Evolutionary conservation across 2,888 invertebrate species (phyloP), one percentile per base, ranked within the genome.

Genomic region (Leptopilina myrica): DNA sequence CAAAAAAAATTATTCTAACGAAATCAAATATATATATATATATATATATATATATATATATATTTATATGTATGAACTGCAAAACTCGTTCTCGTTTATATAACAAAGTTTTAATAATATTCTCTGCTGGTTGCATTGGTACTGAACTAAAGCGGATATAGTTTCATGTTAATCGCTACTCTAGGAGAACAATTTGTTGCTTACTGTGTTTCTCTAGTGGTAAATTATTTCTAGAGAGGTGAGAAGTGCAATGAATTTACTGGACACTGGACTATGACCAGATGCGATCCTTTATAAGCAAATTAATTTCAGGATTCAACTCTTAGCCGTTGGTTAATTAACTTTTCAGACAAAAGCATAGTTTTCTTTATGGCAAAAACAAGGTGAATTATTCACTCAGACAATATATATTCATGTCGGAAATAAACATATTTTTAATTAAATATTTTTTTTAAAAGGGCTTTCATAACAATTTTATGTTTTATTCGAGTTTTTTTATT

Each of bases 271-370:
- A 53, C 53, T 20, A 69, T 69, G 53, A 20, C 62, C 62, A 62
- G 15, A 62, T 62, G 62, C 62, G 20, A 26, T 49, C 26, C 53
- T 69, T 53, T 14, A 49, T 14, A 69, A 53, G 53, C 15, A 14
- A 69, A 69, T 26, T 69, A 69, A 69, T 69, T 69, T 53, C n/a
- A 66, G 15, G n/a, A 66, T 66, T 66, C 43, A 43, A 43, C 65
- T 66, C 53, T 15, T 46, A n/a, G 20, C 12, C 20, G 49, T 46
- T 20, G 49, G 15, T 26, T 69, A 69, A 69, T 49, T 69, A 69
- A 69, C 26, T 69, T 49, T 12, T 69, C 14, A 20, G 49, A 11
- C 49, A 46, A 12, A 33, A 67, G 20, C 15, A 67, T 20, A 11
- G 43, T 15, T 67, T 46, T 67, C 67, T 67, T 46, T 12, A 49